Base-by-base conservation (phyloP, 2,797 vertebrate genomes). In the Glossophaga mutica region DNA sequence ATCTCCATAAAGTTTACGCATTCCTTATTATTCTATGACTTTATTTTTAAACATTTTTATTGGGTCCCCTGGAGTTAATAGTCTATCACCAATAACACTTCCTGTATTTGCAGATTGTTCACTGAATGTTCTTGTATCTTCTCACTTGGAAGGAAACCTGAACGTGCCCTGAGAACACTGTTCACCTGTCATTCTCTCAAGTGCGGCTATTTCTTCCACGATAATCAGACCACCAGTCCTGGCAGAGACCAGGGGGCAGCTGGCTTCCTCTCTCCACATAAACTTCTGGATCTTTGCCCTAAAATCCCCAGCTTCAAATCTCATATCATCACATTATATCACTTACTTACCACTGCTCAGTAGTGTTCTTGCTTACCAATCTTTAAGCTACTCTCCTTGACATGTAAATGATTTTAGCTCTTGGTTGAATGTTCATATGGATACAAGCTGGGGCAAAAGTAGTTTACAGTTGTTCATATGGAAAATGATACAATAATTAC, bases 191-290 rank as follows among this genome's bases (percentile, higher is more conserved):
- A 62, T 22, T 22, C 37, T 67, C 9, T 62, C 8, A 29, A 46
- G 4, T 6, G 9, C 5, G 59, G 19, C n/a, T 2, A 1, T 29
- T 26, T 3, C n/a, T 52, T 12, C 37, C 0, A 29, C 9, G 50
- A 39, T 5, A 67, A 22, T 83, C 26, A 52, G 52, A 52, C 15
- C 52, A 86, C 2, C 1, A 29, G 7, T 57, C 6, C 46, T 12
- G 34, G 48, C n/a, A 12, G 19, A 34, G n/a, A 48, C 50, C 48
- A 4, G 11, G 37, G 32, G 19, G 15, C 9, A 16, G 3, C 19
- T 77, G 9, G n/a, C 39, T 71, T 87, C 22, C 21, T 55, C 48
- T 29, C 18, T 22, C 16, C 24, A 14, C 11, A 24, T 12, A 34
- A 44, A 11, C 9, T 55, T 70, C 57, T 44, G 48, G 6, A 37